Conservation (phyloP, 2,888 invertebrate genomes). For the Metellina segmentata region DNA sequence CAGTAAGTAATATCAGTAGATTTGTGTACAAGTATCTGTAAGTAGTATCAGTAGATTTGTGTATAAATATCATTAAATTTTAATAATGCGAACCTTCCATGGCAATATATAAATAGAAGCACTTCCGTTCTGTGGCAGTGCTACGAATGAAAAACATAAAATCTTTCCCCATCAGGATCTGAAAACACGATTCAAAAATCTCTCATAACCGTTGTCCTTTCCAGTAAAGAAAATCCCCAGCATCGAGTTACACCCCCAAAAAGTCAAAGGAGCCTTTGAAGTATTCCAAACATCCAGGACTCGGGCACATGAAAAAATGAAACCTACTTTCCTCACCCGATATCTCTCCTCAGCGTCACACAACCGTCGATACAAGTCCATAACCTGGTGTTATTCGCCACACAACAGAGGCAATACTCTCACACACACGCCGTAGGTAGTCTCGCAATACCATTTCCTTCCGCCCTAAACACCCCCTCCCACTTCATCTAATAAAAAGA, state of each 20-base stretch:
- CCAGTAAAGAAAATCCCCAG: neutral
- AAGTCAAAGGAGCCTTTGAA: neutral
- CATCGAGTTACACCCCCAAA: neutral
- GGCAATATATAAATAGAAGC: no score
- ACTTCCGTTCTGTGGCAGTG: no score
- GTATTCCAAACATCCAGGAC: neutral
- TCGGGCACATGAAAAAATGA: neutral
- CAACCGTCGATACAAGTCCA: no score
- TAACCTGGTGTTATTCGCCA: no score
- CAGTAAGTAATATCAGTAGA: no score
- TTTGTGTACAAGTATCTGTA: no score
- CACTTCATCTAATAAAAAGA: constrained; percentile 38
- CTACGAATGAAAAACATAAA: no score
- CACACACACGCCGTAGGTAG: neutral
- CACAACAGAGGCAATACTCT: neutral
- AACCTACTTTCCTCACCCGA: neutral
- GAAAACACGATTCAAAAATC: neutral
- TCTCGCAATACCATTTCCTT: neutral
- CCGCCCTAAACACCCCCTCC: neutral
- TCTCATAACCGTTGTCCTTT: neutral
- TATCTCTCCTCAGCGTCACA: neutral
- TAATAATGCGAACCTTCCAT: no score
- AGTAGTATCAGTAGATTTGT: no score
- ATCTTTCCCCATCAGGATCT: no score
- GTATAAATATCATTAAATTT: no score